A percentile compares a stretch with the other conserved stretches of the same genome.
Evolutionary conservation across 2,113 vertebrate genomes (phyloP).

Genomic region (Strix aluco): DNA sequence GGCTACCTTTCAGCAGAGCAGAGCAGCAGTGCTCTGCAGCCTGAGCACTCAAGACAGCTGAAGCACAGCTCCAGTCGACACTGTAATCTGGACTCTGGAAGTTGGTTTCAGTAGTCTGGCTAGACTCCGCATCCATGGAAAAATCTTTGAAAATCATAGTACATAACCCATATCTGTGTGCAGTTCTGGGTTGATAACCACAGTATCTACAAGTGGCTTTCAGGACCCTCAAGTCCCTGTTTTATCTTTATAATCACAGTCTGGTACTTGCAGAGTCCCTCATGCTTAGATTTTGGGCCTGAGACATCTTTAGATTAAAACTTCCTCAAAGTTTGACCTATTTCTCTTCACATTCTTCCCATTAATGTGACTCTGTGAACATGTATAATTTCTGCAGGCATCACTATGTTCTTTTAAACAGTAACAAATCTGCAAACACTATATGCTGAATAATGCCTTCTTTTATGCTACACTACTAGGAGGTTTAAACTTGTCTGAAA

Average conservation of each 20-base stretch:
- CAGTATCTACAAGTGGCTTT: background rate
- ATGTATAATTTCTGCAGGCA: background rate
- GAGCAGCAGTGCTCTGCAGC: background rate
- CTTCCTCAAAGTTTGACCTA: background rate
- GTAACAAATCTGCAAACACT: background rate
- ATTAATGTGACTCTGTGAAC: background rate
- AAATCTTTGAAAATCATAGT: background rate
- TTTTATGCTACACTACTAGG: background rate
- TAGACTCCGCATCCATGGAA: background rate
- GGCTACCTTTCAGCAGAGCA: background rate
- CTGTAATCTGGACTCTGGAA: background rate
- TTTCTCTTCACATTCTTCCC: background rate
- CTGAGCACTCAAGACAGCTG: background rate
- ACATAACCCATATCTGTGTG: background rate
- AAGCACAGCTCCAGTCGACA: too few species aligned
- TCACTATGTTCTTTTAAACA: background rate
- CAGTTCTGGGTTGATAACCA: background rate
- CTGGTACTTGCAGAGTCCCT: background rate
- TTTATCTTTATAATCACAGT: background rate
- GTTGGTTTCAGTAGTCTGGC: background rate
- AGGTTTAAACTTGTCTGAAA: constrained; percentile 23
- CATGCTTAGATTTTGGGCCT: background rate
- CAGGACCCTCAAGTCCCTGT: background rate
- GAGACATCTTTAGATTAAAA: background rate
- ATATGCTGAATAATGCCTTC: background rate